These are phyloP conservation scores for Pollenia amentaria DNA, from an alignment of 2,888 invertebrate species.

Conservation along the genomic window DNA sequence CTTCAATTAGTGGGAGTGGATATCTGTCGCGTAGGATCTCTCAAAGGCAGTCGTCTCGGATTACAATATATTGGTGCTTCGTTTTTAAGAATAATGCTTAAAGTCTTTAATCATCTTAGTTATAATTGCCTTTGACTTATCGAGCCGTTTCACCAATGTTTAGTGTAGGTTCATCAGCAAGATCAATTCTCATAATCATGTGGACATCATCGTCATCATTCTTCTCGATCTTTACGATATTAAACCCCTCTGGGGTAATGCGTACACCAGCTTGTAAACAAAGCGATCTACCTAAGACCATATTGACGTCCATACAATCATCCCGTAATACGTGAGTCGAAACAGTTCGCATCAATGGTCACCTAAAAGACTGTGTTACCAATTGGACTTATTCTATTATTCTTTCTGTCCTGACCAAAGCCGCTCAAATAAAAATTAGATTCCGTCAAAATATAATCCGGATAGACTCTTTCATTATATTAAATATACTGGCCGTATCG, in stretches of 20 bases:
- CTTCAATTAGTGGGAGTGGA: constrained; percentile 78
- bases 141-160: constrained; percentile 14
- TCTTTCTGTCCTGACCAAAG: constrained; percentile 35
- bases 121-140: constrained; percentile 12
- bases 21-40: constrained; percentile 76
- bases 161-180: neutral
- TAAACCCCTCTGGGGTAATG: constrained; percentile 26
- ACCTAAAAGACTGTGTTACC: constrained; percentile 30
- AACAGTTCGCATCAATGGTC: constrained; percentile 22
- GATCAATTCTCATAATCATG: constrained; percentile 50
- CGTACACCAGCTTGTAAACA: constrained; percentile 20
- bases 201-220: constrained; percentile 35
- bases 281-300: constrained; percentile 38
- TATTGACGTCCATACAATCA: constrained; percentile 40
- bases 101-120: constrained; percentile 27
- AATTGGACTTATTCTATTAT: constrained; percentile 51
- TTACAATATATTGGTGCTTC: constrained; percentile 50
- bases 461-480: constrained; percentile 13
- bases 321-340: constrained; percentile 36
- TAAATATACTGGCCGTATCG: constrained; percentile 65
- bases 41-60: constrained; percentile 36
- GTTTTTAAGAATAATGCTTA: constrained; percentile 41
- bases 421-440: constrained; percentile 63
- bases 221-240: constrained; percentile 8
- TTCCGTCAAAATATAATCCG: neutral